Evolutionary conservation across 1,140 invertebrate genomes (phyloP).

Genomic region (Wiebesia pumilae): DNA sequence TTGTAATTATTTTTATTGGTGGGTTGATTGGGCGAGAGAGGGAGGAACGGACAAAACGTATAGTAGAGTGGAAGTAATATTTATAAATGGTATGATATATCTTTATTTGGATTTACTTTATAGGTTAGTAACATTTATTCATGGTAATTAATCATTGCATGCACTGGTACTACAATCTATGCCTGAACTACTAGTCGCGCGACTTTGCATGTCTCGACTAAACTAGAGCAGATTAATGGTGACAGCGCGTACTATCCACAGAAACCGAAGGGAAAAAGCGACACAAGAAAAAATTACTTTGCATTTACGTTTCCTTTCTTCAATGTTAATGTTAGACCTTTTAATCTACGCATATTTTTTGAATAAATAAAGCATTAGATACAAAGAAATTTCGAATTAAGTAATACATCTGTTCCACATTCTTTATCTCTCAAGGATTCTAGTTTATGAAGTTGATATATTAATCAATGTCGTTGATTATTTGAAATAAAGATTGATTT

Average conservation of each 20-base stretch:
- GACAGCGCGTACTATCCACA: not conserved
- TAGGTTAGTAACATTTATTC: slow-evolving; percentile 45
- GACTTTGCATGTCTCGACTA: slow-evolving; percentile 38
- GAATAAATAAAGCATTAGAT: not conserved
- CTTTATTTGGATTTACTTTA: slow-evolving; percentile 52
- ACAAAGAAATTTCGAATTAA: no score
- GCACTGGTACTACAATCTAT: slow-evolving; percentile 9
- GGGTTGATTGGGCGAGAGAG: not conserved
- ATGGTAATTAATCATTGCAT: slow-evolving; percentile 49
- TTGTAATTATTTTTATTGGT: no score
- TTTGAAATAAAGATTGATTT: no score
- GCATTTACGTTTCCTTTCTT: not conserved
- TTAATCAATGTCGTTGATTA: no score
- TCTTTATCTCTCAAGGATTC: no score
- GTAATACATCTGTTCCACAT: no score
- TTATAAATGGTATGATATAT: slow-evolving; percentile 49
- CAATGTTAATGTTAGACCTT: not conserved
- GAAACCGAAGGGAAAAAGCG: not conserved
- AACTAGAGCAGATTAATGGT: slow-evolving; percentile 49
- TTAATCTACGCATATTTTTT: not conserved
- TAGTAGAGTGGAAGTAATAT: slow-evolving; percentile 3
- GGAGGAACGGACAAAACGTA: not conserved
- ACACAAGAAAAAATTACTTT: not conserved
- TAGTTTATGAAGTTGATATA: no score
- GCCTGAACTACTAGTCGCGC: not conserved